These are phyloP conservation scores for Eilema caniola DNA, from an alignment of 2,888 invertebrate species.

Conservation along the genomic window DNA sequence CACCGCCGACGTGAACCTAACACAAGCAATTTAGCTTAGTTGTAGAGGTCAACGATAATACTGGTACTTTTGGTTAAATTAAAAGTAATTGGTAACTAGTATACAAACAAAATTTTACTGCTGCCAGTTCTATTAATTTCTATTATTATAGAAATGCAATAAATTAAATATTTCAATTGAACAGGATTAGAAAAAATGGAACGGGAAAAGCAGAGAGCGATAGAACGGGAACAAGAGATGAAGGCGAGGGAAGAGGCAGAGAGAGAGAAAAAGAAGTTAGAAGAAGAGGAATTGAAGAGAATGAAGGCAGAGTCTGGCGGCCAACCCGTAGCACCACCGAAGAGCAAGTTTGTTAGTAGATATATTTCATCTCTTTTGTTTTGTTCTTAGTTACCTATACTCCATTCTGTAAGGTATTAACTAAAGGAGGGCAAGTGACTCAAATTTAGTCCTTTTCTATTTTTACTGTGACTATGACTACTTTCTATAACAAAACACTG, in stretches of 20 bases:
- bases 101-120: no score
- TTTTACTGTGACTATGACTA: no score
- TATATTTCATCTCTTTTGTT: no score
- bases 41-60: background rate
- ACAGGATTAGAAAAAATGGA: conserved; percentile 98
- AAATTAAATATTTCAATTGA: background rate
- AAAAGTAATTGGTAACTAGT: no score
- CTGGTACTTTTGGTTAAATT: no score
- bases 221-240: conserved; percentile 92
- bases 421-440: no score
- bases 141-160: background rate
- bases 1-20: background rate
- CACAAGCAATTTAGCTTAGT: background rate
- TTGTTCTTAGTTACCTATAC: no score
- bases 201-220: conserved; percentile 94
- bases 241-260: conserved; percentile 89
- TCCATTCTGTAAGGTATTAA: no score
- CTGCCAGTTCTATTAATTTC: no score
- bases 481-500: no score
- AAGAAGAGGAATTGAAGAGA: conserved; percentile 78
- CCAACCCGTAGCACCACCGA: conserved; percentile 80
- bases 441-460: no score
- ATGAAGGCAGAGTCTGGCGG: conserved; percentile 76
- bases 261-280: conserved; percentile 88
- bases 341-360: conserved; percentile 88